Base-by-base conservation (phyloP, 2,113 vertebrate species). In the Ammodramus savannarum region DNA sequence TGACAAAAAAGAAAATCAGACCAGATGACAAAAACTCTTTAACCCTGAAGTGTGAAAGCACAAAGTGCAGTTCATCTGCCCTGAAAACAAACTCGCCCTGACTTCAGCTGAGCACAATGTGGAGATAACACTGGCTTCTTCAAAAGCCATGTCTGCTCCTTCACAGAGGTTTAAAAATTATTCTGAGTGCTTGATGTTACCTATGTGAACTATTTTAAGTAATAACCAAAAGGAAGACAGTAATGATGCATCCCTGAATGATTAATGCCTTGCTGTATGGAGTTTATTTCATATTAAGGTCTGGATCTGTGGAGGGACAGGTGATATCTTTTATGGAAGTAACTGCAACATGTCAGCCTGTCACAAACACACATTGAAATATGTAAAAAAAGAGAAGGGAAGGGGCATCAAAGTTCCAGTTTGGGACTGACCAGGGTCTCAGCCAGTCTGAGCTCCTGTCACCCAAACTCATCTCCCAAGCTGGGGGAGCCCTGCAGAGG, bases 321-420 rank as follows among this genome's bases (percentile, higher is more conserved):
- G 16, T 57, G 62, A 0, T 38, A 19, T 19, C 31, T 81, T 62
- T 51, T 87, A 25, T 26, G 41, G 78, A 54, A 87, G 44, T 22
- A 67, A 48, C 41, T 82, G 55, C 69, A 63, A 4, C 0, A 0
- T 32, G 43, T 46, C 81, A 77, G 59, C 13, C 41, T 73, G 73
- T 26, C 21, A 43, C 55, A 74, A 66, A 81, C 12, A 8, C 2
- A 44, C 11, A 72, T 34, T 26, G 11, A 65, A 68, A 32, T 23
- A 62, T 55, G 62, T 1, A 4, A 39, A 69, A 76, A 34, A 9
- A 36, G 4, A 8, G 7, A 5, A 11, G 1, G 4, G 6, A 2
- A 3, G 13, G 5, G 57, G 22, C 10, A 9, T 4, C 0, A 0
- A 59, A 72, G 8, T 51, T 76, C 29, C 29, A 55, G 20, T 26